phyloP scores from a whole-genome alignment of 2,888 invertebrate genomes.

The Heliconius aoede region DNA sequence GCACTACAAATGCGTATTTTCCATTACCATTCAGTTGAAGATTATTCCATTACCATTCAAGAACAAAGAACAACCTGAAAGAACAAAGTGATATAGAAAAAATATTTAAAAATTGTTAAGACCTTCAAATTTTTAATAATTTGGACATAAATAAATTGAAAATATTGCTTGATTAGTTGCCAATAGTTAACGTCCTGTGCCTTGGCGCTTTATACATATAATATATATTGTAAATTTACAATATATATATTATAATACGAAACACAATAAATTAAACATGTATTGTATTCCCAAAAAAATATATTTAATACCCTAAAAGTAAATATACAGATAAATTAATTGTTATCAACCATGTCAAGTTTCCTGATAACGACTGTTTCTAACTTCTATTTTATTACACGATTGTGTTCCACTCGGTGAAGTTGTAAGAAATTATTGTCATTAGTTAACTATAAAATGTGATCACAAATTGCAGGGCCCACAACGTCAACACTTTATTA shows the following conservation, averaged over 20 bases:
- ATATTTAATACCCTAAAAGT: conserved; percentile 29
- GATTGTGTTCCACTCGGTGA: conserved; percentile 58
- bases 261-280: background rate
- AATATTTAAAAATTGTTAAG: too few species aligned
- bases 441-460: conserved; percentile 5
- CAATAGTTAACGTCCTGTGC: background rate
- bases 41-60: too few species aligned
- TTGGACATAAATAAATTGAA: too few species aligned
- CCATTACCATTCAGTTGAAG: too few species aligned
- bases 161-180: too few species aligned
- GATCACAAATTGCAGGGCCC: conserved; percentile 67
- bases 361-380: conserved; percentile 69
- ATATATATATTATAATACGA: too few species aligned
- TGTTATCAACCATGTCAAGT: conserved; percentile 77
- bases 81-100: too few species aligned
- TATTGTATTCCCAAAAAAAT: background rate
- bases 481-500: conserved; percentile 81
- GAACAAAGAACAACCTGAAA: too few species aligned
- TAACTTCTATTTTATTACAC: conserved; percentile 62
- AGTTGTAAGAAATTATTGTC: conserved; percentile 49
- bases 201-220: background rate
- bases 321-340: conserved; percentile 69
- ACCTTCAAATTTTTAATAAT: too few species aligned
- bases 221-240: too few species aligned
- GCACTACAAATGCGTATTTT: too few species aligned